A percentile compares a stretch with the other conserved stretches of the same genome.
Conservation (phyloP, 2,113 vertebrate species). For the Naja naja region DNA sequence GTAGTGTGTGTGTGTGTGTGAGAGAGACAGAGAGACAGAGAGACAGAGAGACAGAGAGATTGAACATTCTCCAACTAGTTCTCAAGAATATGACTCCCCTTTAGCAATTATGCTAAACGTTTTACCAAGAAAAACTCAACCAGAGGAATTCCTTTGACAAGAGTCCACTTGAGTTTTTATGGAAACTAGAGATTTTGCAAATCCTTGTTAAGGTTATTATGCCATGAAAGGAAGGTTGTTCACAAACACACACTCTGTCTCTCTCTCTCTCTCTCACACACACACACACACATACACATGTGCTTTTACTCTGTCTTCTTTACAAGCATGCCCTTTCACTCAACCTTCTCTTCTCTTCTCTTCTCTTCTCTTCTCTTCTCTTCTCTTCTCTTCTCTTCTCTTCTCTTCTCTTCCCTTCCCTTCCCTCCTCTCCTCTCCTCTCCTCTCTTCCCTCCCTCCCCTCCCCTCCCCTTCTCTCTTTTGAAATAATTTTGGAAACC, state of each 20-base stretch:
- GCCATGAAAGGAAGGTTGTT: background rate
- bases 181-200: background rate
- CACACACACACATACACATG: no score
- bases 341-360: no score
- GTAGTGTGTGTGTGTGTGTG: background rate
- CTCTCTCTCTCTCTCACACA: no score
- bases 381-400: no score
- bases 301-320: background rate
- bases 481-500: background rate
- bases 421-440: no score
- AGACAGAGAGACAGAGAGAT: background rate
- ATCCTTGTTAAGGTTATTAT: background rate
- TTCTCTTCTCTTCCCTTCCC: no score
- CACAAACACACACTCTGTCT: background rate
- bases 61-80: background rate
- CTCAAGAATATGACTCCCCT: background rate
- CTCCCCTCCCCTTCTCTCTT: no score
- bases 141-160: background rate
- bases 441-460: no score
- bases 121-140: background rate
- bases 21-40: background rate
- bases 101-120: background rate
- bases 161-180: background rate
- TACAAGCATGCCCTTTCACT: background rate
- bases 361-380: no score